Conservation (phyloP, 2,113 vertebrate species). For the Sinocyclocheilus rhinocerous region DNA sequence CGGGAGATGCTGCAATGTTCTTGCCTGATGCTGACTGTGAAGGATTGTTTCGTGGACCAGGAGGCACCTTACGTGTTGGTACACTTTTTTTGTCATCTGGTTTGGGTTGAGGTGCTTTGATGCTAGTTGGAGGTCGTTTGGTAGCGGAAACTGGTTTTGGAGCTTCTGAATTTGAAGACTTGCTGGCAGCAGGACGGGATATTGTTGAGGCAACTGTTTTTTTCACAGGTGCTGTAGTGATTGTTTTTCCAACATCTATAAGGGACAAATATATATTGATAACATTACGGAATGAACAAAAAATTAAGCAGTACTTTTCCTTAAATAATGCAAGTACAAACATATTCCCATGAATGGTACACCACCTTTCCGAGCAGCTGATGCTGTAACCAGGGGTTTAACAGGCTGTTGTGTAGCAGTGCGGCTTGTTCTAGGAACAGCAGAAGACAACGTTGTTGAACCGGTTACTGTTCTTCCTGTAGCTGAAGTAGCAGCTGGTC, state of each 20-base stretch:
- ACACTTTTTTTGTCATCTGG: slow-evolving; percentile 54
- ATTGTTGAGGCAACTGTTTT: slow-evolving; percentile 58
- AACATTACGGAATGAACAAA: background rate
- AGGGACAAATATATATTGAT: background rate
- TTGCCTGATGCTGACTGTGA: slow-evolving; percentile 49
- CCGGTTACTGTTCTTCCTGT: slow-evolving; percentile 59
- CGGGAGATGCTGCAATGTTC: slow-evolving; percentile 59
- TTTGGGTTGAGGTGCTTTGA: slow-evolving; percentile 63
- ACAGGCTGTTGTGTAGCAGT: slow-evolving; percentile 33
- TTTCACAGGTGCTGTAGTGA: slow-evolving; percentile 57
- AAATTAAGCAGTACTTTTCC: background rate
- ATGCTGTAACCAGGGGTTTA: slow-evolving; percentile 47
- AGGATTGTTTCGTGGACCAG: slow-evolving; percentile 39
- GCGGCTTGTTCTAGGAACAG: slow-evolving; percentile 67
- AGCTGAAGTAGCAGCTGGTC: slow-evolving; percentile 42
- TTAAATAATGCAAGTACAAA: background rate
- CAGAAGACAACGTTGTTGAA: slow-evolving; percentile 56
- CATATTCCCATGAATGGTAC: background rate
- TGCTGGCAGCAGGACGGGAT: slow-evolving; percentile 52
- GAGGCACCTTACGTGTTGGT: slow-evolving; percentile 55
- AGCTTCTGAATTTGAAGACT: slow-evolving; percentile 61
- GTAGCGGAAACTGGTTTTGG: slow-evolving; percentile 59
- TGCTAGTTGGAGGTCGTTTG: slow-evolving; percentile 51
- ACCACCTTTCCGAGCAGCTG: slow-evolving; percentile 73
- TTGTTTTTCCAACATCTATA: slow-evolving; percentile 66